Conservation (phyloP, 92 coral and sea anemone genomes). For the Diadumene lineata region DNA sequence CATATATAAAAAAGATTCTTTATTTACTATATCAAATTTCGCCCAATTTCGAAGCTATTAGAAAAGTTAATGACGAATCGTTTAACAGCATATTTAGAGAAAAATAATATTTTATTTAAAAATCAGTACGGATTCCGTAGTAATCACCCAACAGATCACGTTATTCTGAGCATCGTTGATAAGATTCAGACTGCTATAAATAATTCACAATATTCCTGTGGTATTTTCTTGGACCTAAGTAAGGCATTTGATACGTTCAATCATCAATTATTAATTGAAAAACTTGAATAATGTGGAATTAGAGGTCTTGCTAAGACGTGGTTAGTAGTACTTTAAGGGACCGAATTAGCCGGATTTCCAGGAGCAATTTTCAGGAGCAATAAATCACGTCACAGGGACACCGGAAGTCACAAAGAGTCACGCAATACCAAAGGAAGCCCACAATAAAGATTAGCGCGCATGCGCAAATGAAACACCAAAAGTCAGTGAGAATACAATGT, state of each 20-base stretch:
- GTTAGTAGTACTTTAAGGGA: not conserved
- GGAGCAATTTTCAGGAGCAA: no score
- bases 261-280: slow-evolving; percentile 7
- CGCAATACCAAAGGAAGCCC: no score
- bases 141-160: slow-evolving; percentile 1
- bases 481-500: no score
- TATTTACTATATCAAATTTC: no score
- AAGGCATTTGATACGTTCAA: slow-evolving; percentile 8
- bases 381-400: no score
- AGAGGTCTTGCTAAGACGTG: not conserved
- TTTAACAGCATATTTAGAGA: not conserved
- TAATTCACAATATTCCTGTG: not conserved
- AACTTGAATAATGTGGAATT: not conserved
- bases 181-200: not conserved
- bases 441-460: no score
- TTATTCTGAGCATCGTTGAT: not conserved
- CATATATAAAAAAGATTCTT: no score
- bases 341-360: no score
- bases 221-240: slow-evolving; percentile 6
- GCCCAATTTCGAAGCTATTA: not conserved
- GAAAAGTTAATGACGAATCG: not conserved
- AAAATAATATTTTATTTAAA: slow-evolving; percentile 1
- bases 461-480: no score
- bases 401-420: no score
- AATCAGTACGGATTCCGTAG: not conserved